Evolutionary conservation across 1,140 invertebrate species (phyloP), one percentile per base, ranked within the genome.

Genomic region (Neelides sp.): DNA sequence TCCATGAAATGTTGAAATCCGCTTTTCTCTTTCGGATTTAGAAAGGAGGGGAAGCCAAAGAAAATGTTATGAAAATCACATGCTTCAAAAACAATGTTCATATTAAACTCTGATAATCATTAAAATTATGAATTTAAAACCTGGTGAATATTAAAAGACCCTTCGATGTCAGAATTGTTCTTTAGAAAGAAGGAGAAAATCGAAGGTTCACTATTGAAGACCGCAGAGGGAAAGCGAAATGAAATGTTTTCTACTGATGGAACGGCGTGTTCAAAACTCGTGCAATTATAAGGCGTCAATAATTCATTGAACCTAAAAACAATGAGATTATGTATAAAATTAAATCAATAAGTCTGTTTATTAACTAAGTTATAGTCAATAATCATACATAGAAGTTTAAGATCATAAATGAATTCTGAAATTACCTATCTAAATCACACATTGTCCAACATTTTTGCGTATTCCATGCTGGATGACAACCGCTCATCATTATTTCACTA

Each of bases 211-310:
- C 30, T 35, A 19, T 36, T 3, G 15, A 47, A 15, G 26, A 34
- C 20, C 12, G 45, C 45, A 3, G 45, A 20, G 23, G 45, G 45
- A 35, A 47, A 47, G 2, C 45, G 45, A 15, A 47, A 47, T 5
- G 28, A 20, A 3, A 47, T 22, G 19, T 8, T 8, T 10, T 28
- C 24, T 7, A 36, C 30, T 3, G 13, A 20, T 20, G 45, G 45
- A 19, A 47, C 32, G 17, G 15, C 24, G 7, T 22, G 30, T 17
- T 47, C 45, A 4, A 12, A 12, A 4, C 15, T 22, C 12, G 32
- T 47, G 12, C 7, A 13, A 24, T 36, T 23, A 5, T 47, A n/a
- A 3, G 45, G 45, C 4, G 28, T 47, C 32, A 47, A 36, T 5
- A 34, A 20, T 15, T 47, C 30, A 15, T 47, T 47, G 7, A 47